Conservation (phyloP, 2,113 vertebrate genomes). For the Parotia lawesii region DNA sequence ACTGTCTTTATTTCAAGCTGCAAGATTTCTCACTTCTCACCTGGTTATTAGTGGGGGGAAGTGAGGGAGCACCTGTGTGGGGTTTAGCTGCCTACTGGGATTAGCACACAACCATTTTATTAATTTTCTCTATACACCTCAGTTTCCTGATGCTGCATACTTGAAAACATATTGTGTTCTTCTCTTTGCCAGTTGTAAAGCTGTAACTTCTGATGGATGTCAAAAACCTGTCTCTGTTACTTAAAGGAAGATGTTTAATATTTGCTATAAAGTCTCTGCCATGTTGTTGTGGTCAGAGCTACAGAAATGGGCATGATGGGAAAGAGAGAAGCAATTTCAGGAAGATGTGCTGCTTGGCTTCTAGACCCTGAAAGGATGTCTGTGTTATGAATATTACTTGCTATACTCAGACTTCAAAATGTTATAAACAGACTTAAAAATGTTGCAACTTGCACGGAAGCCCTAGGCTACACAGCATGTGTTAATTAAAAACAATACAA, state of each 20-base stretch:
- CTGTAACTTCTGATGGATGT: not conserved
- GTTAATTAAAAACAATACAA: not conserved
- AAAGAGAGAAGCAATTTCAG: not conserved
- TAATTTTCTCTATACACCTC: not conserved
- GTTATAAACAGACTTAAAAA: not conserved
- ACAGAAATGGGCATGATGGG: not conserved
- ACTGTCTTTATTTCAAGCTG: not conserved
- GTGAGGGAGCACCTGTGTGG: fast-evolving
- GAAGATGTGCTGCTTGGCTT: not conserved
- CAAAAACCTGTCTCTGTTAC: not conserved
- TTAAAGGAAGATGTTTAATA: not conserved
- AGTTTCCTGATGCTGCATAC: not conserved
- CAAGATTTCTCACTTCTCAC: not conserved
- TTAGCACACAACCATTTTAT: not conserved
- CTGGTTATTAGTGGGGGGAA: not conserved
- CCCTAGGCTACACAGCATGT: not conserved
- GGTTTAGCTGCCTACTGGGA: not conserved
- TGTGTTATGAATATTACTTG: not conserved
- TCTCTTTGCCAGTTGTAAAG: not conserved
- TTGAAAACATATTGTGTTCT: not conserved
- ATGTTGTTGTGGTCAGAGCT: not conserved
- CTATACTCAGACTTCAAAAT: not conserved
- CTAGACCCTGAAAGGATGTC: not conserved
- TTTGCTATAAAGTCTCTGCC: not conserved
- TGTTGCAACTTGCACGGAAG: conserved; percentile 28